phyloP scores from a whole-genome alignment of 2,888 invertebrate species.

The Mellilla xanthometata region DNA sequence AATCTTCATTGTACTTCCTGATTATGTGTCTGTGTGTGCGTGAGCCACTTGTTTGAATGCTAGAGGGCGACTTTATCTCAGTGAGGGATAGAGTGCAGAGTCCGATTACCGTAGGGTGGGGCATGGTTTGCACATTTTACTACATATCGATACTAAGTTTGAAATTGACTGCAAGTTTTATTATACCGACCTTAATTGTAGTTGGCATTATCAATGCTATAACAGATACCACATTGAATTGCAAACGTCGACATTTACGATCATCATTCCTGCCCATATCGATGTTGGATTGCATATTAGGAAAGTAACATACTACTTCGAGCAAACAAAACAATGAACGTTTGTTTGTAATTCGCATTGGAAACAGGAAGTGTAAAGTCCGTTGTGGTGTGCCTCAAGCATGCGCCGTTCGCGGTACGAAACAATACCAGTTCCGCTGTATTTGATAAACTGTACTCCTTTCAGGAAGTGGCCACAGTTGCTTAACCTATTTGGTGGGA shows the following conservation, averaged over 20 bases:
- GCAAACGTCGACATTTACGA: conserved; percentile 13
- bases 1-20: conserved; percentile 82
- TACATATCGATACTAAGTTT: conserved; percentile 52
- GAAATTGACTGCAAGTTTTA: no score
- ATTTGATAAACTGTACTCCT: conserved; percentile 71
- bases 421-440: conserved; percentile 80
- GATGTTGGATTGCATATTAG: conserved; percentile 21
- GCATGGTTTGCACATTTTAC: conserved; percentile 32
- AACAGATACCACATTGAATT: conserved; percentile 6
- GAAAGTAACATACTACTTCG: conserved; percentile 34
- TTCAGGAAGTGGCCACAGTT: conserved; percentile 66
- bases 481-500: conserved; percentile 42
- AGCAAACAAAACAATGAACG: conserved; percentile 56
- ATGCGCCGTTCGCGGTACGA: conserved; percentile 69
- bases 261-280: conserved; percentile 13
- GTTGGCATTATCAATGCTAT: background rate
- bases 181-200: no score
- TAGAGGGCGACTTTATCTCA: conserved; percentile 80
- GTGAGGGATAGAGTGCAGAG: conserved; percentile 80
- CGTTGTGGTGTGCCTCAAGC: conserved; percentile 70
- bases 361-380: conserved; percentile 78
- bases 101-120: conserved; percentile 74
- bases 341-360: conserved; percentile 76
- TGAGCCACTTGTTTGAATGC: conserved; percentile 81
- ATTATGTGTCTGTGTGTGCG: conserved; percentile 70